Base-by-base conservation (phyloP, 2,888 invertebrate genomes). In the Himalopsyche anomala region DNA sequence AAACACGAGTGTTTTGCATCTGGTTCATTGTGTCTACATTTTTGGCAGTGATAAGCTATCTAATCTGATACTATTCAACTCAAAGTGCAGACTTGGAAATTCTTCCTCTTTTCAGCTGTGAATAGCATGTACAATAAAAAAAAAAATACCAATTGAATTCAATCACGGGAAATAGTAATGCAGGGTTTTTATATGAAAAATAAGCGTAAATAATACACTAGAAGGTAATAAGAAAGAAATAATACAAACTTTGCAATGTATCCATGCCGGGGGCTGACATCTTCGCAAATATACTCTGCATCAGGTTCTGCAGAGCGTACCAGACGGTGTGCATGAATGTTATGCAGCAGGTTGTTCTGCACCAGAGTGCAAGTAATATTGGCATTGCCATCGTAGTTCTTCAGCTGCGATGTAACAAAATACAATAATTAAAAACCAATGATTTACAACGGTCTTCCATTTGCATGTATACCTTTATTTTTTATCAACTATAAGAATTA, bases 361-460 rank as follows among this genome's bases (percentile, higher is more conserved):
- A 95, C 96, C 80, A 97, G 91, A 15, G 95, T 94, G 90, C 96
- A 97, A 42, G 95, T 93, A 82, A 97, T 95, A 17, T 95, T 91
- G 0, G 96, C 96, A 81, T 92, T 92, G 0, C 94, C 94, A 11
- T 91, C 89, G 89, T 91, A 95, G 89, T 95, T 94, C 8, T 90
- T 87, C 51, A 94, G 89, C 94, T 94, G 89, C 28, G 89, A 90
- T 87, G 86, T 15, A 28, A 51, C 11, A 81, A 81, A 74, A 81
- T 40, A 38, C 1, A 55, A 19, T 40, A 56, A 42, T 82, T 81
- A 38, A 45, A 45, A 9, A 45, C 0, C 45, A 45, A 40, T 40
- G 28, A 2, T 28, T 28, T 28, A 28, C 28, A 28, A 28, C 28
- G 28, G 28, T 28, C 28, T 28, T 28, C 28, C 28, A 28, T 1